Percentiles rank a stretch among this genome's conserved stretches.
Evolutionary conservation across 2,888 invertebrate species (phyloP).

Genomic region (Drosophila diplacantha): DNA sequence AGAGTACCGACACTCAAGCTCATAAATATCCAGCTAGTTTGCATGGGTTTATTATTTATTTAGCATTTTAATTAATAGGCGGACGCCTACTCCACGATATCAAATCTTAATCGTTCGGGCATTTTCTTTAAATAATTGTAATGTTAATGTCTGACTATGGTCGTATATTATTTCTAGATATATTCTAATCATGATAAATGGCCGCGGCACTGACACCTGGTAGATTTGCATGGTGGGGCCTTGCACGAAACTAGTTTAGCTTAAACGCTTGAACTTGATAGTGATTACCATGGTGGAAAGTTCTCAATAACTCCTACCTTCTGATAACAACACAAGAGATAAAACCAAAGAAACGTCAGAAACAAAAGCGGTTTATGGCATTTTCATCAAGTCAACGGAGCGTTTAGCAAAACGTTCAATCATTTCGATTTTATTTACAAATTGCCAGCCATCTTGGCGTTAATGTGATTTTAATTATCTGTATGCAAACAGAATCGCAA

Average conservation of each 20-base stretch:
- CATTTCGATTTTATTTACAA: conserved; percentile 20
- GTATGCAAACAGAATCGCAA: conserved; percentile 43
- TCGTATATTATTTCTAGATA: not conserved
- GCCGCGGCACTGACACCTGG: conserved; percentile 17
- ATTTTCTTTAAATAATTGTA: conserved; percentile 26
- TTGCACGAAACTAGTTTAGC: conserved; percentile 15
- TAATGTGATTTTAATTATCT: conserved; percentile 63
- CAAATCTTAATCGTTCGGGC: conserved; percentile 14
- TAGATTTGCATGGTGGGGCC: not conserved
- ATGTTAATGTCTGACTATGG: not conserved
- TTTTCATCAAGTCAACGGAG: conserved; percentile 2
- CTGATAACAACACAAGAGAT: not conserved
- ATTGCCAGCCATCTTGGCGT: conserved; percentile 16
- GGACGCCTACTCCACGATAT: conserved; percentile 11
- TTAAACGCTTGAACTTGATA: not conserved
- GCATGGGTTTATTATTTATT: conserved; percentile 7
- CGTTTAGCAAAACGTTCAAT: conserved; percentile 28
- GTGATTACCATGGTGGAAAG: conserved; percentile 10
- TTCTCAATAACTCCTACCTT: not conserved
- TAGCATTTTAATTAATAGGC: conserved; percentile 16
- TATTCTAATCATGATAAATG: conserved; percentile 5
- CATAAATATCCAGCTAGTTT: conserved; percentile 1
- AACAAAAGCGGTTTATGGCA: conserved; percentile 1
- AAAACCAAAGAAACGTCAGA: not conserved
- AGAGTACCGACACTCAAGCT: not conserved